Conservation (phyloP, 2,888 invertebrate genomes). For the Branchipolynoe longqiensis region DNA sequence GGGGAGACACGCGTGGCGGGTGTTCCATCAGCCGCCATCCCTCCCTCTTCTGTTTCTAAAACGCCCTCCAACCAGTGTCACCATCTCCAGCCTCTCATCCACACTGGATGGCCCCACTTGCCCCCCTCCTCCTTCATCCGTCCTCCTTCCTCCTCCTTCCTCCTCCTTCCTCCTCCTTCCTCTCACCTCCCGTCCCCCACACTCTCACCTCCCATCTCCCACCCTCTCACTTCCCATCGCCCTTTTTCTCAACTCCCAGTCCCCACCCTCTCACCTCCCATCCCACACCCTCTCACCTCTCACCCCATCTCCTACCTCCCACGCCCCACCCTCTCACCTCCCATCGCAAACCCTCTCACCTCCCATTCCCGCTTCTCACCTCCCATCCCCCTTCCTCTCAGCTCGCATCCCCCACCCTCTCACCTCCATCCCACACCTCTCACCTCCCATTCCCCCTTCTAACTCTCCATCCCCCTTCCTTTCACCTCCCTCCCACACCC, state of each 20-base stretch:
- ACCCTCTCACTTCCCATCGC: background rate
- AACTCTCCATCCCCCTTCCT: too few relatives aligned
- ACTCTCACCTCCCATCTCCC: background rate
- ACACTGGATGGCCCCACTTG: background rate
- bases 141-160: constrained; percentile 8
- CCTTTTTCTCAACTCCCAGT: background rate
- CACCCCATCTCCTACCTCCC: background rate
- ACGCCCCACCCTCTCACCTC: background rate
- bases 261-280: background rate
- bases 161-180: background rate
- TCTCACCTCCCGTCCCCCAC: background rate
- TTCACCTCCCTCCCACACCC: background rate
- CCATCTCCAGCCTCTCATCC: background rate
- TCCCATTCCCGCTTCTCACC: too few relatives aligned
- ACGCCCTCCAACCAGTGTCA: background rate
- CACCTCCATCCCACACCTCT: too few relatives aligned
- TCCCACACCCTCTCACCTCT: too few relatives aligned
- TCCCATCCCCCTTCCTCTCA: too few relatives aligned
- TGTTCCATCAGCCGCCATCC: constrained; percentile 19
- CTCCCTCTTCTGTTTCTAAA: background rate
- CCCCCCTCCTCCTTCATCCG: constrained; percentile 19
- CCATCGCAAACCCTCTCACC: too few relatives aligned
- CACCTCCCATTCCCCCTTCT: background rate
- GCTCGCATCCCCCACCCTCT: too few relatives aligned
- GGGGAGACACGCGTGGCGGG: background rate